A percentile compares a stretch with the other conserved stretches of the same genome.
phyloP scores from a whole-genome alignment of 2,797 vertebrate species.

The Epinephelus coioides region DNA sequence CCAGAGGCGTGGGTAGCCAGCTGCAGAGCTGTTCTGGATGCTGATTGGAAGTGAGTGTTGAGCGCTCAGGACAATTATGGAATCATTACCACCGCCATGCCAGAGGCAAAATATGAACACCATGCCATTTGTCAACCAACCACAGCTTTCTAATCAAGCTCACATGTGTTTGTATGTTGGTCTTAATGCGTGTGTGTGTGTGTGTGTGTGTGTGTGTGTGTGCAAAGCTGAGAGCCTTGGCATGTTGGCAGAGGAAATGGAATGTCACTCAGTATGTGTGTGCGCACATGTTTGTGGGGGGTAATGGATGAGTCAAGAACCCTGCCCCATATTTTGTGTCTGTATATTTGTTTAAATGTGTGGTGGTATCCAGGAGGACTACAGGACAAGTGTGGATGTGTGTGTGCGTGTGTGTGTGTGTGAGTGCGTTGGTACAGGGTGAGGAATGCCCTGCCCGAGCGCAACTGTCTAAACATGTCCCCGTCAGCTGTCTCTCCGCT shows the following conservation, averaged over 20 bases:
- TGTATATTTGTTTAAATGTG: conserved; percentile 72
- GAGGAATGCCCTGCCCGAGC: conserved; percentile 73
- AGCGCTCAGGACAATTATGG: conserved; percentile 84
- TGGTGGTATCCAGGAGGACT: conserved; percentile 54
- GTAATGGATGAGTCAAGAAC: conserved; percentile 65
- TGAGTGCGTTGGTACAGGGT: conserved; percentile 32
- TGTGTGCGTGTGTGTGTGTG: conserved; percentile 31
- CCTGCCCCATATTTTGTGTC: conserved; percentile 59
- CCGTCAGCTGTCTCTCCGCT: conserved; percentile 87
- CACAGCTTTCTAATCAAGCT: conserved; percentile 77
- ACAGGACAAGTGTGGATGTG: conserved; percentile 17
- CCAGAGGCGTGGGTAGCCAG: conserved; percentile 76
- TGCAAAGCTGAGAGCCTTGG: conserved; percentile 64
- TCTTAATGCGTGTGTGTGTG: conserved; percentile 24
- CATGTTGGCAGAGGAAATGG: conserved; percentile 75
- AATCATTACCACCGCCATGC: conserved; percentile 80
- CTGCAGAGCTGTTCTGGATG: conserved; percentile 78
- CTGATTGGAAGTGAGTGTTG: conserved; percentile 85
- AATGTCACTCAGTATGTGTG: conserved; percentile 76
- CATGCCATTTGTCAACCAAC: conserved; percentile 82
- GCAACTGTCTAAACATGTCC: conserved; percentile 84
- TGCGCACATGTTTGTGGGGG: conserved; percentile 56
- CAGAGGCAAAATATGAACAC: conserved; percentile 84
- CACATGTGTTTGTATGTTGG: conserved; percentile 71
- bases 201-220: background rate